Base-by-base conservation (phyloP, 2,888 invertebrate species). In the Agrotis segetum region DNA sequence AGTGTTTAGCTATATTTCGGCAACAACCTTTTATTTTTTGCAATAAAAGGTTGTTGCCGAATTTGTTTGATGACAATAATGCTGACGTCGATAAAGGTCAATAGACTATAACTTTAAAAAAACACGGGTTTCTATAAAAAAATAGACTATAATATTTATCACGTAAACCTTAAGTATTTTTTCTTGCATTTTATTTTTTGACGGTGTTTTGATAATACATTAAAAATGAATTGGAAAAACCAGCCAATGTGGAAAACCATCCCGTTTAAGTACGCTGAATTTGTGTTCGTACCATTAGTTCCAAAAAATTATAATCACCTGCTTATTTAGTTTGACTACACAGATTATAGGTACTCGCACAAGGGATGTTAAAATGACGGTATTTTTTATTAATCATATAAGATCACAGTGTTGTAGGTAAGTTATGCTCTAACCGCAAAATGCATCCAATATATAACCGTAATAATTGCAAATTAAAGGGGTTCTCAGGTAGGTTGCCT, bases 151-250 rank as follows among this genome's bases (percentile, higher is more conserved):
- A 40, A 29, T 1, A 24, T 14, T 17, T 17, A 44, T 56, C 24
- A 47, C 40, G 29, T n/a, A 63, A 49, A 73, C 58, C 50, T n/a
- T 40, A 40, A 6, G 3, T n/a, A 58, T n/a, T 56, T 56, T 55
- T 34, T 13, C 40, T 24, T 56, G 58, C 6, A 4, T 63, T 16
- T 49, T 60, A 56, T 21, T 5, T 49, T 52, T 19, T 24, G 49
- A 65, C 34, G 34, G 16, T 49, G 14, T 72, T 72, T 61, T 40
- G 19, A 34, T 62, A 65, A 52, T 65, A 72, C 40, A 50, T 53
- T 61, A 55, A 59, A 58, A 65, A 47, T 52, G 3, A 47, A 21
- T 61, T 59, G 55, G 40, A 14, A 49, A 78, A 49, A 40, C 61
- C 56, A 47, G 24, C 16, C 24, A 17, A 17, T 24, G 13, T 21